phyloP scores from a whole-genome alignment of 2,113 vertebrate genomes.

The Atlantisia rogersi region DNA sequence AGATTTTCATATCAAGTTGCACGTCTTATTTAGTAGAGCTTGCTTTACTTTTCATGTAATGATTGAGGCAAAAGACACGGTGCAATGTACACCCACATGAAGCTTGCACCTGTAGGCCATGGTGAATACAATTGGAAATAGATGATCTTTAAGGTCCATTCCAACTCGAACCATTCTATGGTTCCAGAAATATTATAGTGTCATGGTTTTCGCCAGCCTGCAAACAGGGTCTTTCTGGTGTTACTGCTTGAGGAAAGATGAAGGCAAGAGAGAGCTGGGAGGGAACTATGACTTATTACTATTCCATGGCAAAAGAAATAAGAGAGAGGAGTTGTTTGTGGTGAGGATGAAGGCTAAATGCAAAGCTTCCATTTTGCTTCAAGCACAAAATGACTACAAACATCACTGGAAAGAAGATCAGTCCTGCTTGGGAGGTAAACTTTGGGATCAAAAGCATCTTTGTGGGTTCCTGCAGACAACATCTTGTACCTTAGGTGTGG shows the following conservation, averaged over 20 bases:
- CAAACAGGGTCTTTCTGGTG: not conserved
- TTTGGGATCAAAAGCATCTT: not conserved
- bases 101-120: not conserved
- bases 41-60: not conserved
- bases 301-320: not conserved
- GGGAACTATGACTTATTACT: rapidly evolving
- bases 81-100: not conserved
- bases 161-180: no score
- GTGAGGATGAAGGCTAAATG: not conserved
- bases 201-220: not conserved
- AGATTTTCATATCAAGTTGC: not conserved
- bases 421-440: not conserved
- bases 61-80: not conserved
- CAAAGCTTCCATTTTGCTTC: not conserved
- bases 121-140: no score
- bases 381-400: not conserved
- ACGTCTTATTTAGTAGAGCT: not conserved
- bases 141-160: no score
- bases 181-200: not conserved
- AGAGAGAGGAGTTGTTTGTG: not conserved
- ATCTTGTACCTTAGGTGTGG: not conserved
- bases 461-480: not conserved
- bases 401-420: not conserved
- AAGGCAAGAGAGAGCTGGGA: not conserved
- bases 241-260: not conserved